A percentile compares a stretch with the other conserved stretches of the same genome.
Evolutionary conservation across 2,888 invertebrate species (phyloP).

Genomic region (Yponomeuta sedellus): DNA sequence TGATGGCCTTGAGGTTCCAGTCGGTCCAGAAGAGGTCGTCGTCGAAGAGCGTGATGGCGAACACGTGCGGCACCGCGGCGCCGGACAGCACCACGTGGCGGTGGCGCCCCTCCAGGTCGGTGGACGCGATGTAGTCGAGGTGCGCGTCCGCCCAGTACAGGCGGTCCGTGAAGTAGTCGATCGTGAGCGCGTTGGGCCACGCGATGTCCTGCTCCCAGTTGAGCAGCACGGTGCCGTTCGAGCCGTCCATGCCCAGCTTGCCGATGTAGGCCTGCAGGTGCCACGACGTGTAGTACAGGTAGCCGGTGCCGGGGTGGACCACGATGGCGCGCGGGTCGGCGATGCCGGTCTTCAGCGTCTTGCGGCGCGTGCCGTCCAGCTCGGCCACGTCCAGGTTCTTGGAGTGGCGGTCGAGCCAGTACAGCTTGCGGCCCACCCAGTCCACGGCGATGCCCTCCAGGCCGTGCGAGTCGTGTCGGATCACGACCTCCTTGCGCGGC

Average conservation of each 20-base stretch:
- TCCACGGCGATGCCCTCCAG: conserved; percentile 98
- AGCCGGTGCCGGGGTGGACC: conserved; percentile 95
- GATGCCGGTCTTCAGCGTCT: conserved; percentile 91
- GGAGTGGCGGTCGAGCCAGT: conserved; percentile 97
- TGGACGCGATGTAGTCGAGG: conserved; percentile 96
- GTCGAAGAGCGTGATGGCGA: conserved; percentile 95
- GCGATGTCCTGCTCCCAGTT: conserved; percentile 96
- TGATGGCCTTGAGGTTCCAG: conserved; percentile 97
- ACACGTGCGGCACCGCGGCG: conserved; percentile 93
- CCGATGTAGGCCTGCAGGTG: conserved; percentile 96
- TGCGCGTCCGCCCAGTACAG: conserved; percentile 99
- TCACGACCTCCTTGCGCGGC: conserved; percentile 86
- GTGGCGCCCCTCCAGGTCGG: conserved; percentile 94
- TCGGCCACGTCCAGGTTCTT: conserved; percentile 97
- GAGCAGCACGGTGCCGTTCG: conserved; percentile 90
- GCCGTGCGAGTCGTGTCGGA: conserved; percentile 95
- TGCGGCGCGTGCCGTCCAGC: conserved; percentile 92
- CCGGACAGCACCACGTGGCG: conserved; percentile 89
- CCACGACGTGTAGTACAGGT: conserved; percentile 97
- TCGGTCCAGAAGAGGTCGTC: conserved; percentile 98
- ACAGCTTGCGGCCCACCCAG: conserved; percentile 96
- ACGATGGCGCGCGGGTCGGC: conserved; percentile 96
- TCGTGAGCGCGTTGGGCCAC: conserved; percentile 98
- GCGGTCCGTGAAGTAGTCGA: conserved; percentile 96
- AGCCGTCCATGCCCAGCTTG: conserved; percentile 97